Conservation (phyloP, 2,888 invertebrate species). For the Drosophila prostipennis region DNA sequence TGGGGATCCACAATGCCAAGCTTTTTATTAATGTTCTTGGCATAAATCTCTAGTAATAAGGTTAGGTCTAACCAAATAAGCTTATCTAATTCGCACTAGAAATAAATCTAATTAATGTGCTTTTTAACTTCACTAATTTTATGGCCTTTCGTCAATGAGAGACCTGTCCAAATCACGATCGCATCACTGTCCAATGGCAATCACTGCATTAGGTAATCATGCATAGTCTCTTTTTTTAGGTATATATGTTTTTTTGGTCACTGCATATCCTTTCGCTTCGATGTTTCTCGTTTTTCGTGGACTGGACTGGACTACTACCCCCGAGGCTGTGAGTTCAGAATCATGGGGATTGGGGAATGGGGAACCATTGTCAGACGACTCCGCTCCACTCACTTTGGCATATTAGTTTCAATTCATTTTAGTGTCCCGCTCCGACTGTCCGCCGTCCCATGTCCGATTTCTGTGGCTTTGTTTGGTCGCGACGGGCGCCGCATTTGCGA, state of each 20-base stretch:
- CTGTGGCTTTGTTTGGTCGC: slow-evolving; percentile 71
- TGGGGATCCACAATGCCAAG: too few species aligned
- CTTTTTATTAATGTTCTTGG: not conserved
- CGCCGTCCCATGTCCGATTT: slow-evolving; percentile 57
- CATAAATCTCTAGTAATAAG: not conserved
- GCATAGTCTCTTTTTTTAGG: slow-evolving; percentile 36
- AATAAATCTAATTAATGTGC: slow-evolving; percentile 24
- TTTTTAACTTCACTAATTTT: slow-evolving; percentile 13
- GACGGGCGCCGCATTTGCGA: slow-evolving; percentile 53
- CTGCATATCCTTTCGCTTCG: slow-evolving; percentile 68
- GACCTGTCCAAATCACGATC: slow-evolving; percentile 25
- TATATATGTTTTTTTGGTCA: slow-evolving; percentile 32
- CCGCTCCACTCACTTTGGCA: slow-evolving; percentile 76
- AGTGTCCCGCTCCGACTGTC: slow-evolving; percentile 59
- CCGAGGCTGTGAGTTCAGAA: slow-evolving; percentile 65
- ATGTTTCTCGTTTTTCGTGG: slow-evolving; percentile 27
- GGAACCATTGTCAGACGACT: slow-evolving; percentile 64
- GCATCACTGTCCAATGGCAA: slow-evolving; percentile 23
- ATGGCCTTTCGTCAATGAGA: slow-evolving; percentile 2
- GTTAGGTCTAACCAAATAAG: not conserved
- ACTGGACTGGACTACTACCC: slow-evolving; percentile 27
- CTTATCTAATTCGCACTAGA: slow-evolving; percentile 1
- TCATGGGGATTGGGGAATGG: slow-evolving; percentile 57
- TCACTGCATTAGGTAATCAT: slow-evolving; percentile 67
- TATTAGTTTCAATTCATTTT: slow-evolving; percentile 81